A percentile compares a stretch with the other conserved stretches of the same genome.
Conservation (phyloP, 2,888 invertebrate species). For the Watsonalla cultraria region DNA sequence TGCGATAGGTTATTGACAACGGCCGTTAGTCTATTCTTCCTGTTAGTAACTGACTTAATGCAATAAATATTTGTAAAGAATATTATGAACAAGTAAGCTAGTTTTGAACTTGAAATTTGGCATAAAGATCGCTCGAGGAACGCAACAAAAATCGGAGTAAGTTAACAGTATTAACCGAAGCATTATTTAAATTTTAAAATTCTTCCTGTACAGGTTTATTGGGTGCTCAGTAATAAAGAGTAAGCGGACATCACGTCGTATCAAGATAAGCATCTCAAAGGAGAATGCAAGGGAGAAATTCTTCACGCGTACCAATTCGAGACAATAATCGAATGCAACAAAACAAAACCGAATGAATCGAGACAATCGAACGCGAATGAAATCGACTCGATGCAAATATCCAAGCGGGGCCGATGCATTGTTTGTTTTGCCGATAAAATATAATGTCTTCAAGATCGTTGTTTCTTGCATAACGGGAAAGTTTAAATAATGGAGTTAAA, state of each 20-base stretch:
- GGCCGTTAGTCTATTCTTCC: too few relatives aligned
- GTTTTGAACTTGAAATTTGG: too few relatives aligned
- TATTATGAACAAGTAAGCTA: too few relatives aligned
- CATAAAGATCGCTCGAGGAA: too few relatives aligned
- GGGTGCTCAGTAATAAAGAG: too few relatives aligned
- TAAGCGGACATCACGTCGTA: not conserved
- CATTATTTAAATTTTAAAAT: too few relatives aligned
- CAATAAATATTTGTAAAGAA: too few relatives aligned
- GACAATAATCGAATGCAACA: constrained; percentile 47
- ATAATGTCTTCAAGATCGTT: constrained; percentile 26
- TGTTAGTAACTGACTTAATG: too few relatives aligned
- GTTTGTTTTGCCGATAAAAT: constrained; percentile 23
- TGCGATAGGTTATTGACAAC: too few relatives aligned
- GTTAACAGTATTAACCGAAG: too few relatives aligned
- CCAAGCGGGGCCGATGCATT: constrained; percentile 28
- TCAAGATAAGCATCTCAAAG: constrained; percentile 11
- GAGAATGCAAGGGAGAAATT: constrained; percentile 32
- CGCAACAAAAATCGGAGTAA: too few relatives aligned
- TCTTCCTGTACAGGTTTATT: too few relatives aligned
- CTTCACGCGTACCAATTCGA: constrained; percentile 36
- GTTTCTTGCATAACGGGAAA: constrained; percentile 10
- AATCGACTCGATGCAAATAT: constrained; percentile 35
- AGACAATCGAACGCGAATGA: constrained; percentile 46
- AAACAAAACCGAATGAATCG: constrained; percentile 51
- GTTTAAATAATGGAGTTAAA: not conserved